A percentile compares a stretch with the other conserved stretches of the same genome.
These are phyloP conservation scores for Amphipoea oculea DNA, from an alignment of 2,888 invertebrate genomes.

Conservation along the genomic window DNA sequence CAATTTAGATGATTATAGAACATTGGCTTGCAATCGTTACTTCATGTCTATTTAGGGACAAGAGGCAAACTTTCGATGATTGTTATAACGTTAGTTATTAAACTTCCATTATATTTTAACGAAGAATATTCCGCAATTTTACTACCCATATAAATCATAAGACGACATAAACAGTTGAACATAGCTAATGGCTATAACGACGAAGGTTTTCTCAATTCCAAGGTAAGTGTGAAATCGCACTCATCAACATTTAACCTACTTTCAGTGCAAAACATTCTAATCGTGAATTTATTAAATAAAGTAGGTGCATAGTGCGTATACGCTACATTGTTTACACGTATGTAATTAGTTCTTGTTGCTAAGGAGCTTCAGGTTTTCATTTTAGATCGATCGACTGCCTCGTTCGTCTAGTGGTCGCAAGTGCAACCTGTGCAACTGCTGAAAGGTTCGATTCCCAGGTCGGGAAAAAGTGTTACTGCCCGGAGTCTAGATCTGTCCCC, in stretches of 20 bases:
- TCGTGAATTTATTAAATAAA: conserved; percentile 57
- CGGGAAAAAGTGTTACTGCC: neutral
- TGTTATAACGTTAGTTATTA: neutral
- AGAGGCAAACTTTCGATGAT: neutral
- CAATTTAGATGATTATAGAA: neutral
- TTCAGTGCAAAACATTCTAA: conserved; percentile 65
- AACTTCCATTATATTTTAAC: neutral
- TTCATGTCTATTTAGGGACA: neutral
- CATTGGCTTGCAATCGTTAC: neutral
- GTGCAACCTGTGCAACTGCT: too few species aligned
- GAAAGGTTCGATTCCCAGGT: neutral
- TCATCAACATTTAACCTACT: conserved; percentile 69
- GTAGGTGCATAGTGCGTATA: conserved; percentile 10
- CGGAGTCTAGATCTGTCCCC: neutral
- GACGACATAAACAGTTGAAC: conserved; percentile 49
- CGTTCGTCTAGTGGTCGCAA: neutral
- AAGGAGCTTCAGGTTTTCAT: too few species aligned
- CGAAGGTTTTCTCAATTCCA: conserved; percentile 69
- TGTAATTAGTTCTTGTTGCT: neutral
- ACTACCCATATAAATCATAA: conserved; percentile 47
- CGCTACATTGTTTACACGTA: neutral
- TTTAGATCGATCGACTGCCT: neutral
- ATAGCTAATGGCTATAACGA: conserved; percentile 49
- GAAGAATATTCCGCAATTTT: conserved; percentile 9
- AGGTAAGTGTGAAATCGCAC: conserved; percentile 71